phyloP scores from a whole-genome alignment of 2,113 vertebrate genomes.

The Amphiprion percula region DNA sequence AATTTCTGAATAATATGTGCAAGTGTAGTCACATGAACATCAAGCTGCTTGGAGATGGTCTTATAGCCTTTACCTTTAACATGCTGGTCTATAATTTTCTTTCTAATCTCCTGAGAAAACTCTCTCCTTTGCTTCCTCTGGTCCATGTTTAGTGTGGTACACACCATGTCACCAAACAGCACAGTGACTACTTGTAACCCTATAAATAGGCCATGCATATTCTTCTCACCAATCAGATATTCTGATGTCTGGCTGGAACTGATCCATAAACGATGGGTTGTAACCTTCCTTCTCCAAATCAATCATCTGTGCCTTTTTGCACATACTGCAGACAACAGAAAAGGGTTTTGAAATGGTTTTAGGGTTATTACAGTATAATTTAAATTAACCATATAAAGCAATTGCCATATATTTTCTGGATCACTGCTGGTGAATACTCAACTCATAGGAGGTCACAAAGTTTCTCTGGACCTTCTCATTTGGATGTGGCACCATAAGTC shows the following conservation, averaged over 20 bases:
- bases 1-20: too few species aligned
- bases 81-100: too few species aligned
- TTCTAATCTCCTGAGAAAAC: too few species aligned
- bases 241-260: slow-evolving; percentile 77
- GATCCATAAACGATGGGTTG: slow-evolving; percentile 76
- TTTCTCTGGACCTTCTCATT: slow-evolving; percentile 60
- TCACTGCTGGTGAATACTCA: slow-evolving; percentile 50
- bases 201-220: neutral
- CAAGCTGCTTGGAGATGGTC: too few species aligned
- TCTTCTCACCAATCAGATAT: slow-evolving; percentile 84
- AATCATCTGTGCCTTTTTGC: slow-evolving; percentile 80
- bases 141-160: too few species aligned
- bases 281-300: slow-evolving; percentile 79
- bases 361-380: too few species aligned
- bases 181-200: too few species aligned
- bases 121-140: too few species aligned
- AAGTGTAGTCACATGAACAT: too few species aligned
- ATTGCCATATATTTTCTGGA: neutral
- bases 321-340: slow-evolving; percentile 63
- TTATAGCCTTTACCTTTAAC: too few species aligned
- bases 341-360: neutral
- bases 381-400: neutral
- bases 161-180: too few species aligned
- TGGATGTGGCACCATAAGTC: slow-evolving; percentile 42
- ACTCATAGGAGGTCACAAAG: slow-evolving; percentile 82